Base-by-base conservation (phyloP, 2,888 invertebrate genomes). In the Drosophila borealis region DNA sequence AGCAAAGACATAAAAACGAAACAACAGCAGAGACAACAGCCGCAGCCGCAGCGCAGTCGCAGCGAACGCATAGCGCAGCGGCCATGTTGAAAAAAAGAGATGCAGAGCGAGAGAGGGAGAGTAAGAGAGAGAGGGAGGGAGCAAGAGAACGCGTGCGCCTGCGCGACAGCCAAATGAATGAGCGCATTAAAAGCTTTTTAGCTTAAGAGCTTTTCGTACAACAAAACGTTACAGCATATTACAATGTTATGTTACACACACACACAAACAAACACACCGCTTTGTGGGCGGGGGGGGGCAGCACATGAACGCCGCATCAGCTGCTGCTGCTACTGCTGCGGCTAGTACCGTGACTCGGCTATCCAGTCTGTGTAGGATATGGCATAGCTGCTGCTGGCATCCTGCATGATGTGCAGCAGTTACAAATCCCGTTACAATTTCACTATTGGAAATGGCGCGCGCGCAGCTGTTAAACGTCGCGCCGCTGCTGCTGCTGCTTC, bases 351-450 rank as follows among this genome's bases (percentile, higher is more conserved):
- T 88, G 91, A 89, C 72, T 92, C 92, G 67, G 90, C 89, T 72
- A 92, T 91, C 92, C 92, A 92, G 81, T 92, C 92, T 77, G 92
- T 90, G 75, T 92, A 92, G 83, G 92, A 91, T 74, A 92, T 88
- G 68, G 92, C 90, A 83, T 91, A 92, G 74, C 90, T 89, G 82
- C 90, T 90, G 67, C 90, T 91, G 72, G 90, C 91, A 90, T 92
- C 92, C 85, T 82, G 82, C 92, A 92, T 92, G 39, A 14, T 78
- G 77, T 59, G 70, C 2, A 9, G 61, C 5, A 36, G n/a, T 44
- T 36, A 48, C 61, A 53, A 48, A 41, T 56, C 29, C 42, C 29
- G 46, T 68, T 59, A 53, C 50, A 39, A 44, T n/a, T 19, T 14
- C 53, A 53, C 53, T 33, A 41, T 17, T 49, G 49, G 36, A 29